These are phyloP conservation scores for Zosterops pallidus DNA, from an alignment of 2,113 vertebrate genomes.

Conservation along the genomic window DNA sequence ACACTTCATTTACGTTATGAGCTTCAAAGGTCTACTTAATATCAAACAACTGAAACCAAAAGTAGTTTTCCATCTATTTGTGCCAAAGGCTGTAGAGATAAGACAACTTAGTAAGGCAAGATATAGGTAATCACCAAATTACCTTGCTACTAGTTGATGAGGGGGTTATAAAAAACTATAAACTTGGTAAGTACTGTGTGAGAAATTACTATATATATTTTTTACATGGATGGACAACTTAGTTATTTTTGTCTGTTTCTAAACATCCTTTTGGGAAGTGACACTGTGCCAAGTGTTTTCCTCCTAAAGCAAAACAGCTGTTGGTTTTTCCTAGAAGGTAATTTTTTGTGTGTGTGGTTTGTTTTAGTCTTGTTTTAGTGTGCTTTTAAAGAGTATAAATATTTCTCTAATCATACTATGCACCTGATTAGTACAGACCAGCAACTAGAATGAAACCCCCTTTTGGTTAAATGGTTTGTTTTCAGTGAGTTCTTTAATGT, in stretches of 20 bases:
- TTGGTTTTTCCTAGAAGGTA: background rate
- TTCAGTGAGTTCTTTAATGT: background rate
- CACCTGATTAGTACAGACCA: background rate
- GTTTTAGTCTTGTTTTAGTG: background rate
- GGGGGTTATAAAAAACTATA: background rate
- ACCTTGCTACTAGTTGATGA: background rate
- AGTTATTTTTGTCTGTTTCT: background rate
- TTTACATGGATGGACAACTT: background rate
- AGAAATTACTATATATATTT: background rate
- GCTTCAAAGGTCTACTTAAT: background rate
- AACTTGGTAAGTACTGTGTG: background rate
- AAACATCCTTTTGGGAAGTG: constrained; percentile 4
- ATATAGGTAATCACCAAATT: background rate
- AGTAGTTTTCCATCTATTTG: background rate
- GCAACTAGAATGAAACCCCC: background rate
- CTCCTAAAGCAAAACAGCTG: constrained; percentile 30
- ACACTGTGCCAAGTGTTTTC: background rate
- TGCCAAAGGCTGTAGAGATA: background rate
- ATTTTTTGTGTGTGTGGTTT: background rate
- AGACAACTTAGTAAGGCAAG: background rate
- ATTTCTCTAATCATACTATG: background rate
- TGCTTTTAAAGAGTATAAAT: background rate
- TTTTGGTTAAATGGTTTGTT: background rate
- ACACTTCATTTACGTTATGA: background rate
- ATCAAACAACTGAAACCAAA: background rate